Conservation (phyloP, 1,140 invertebrate species). For the Trichomalopsis sarcophagae region DNA sequence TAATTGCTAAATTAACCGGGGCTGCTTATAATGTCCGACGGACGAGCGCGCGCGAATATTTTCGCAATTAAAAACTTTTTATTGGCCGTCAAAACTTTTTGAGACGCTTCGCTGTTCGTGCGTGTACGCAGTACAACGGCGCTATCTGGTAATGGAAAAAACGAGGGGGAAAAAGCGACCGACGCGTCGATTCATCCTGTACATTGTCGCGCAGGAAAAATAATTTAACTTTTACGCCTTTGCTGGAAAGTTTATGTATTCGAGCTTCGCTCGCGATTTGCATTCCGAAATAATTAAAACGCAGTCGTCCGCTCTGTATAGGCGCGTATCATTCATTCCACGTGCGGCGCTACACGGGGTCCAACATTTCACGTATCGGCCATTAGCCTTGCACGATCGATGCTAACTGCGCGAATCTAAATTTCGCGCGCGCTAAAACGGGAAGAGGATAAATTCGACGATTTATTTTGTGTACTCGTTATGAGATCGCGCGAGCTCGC, state of each 20-base stretch:
- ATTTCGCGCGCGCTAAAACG: not conserved
- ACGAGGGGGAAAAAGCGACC: not conserved
- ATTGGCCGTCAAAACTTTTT: slow-evolving; percentile 33
- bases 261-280: not conserved
- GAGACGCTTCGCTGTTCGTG: not conserved
- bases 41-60: not conserved
- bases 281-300: not conserved
- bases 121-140: not conserved
- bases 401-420: not conserved
- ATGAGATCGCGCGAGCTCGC: too few relatives aligned
- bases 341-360: not conserved
- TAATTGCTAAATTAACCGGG: slow-evolving; percentile 4
- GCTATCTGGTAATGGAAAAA: not conserved
- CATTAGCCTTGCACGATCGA: not conserved
- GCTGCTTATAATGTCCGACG: not conserved
- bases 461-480: not conserved
- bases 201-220: slow-evolving; percentile 38
- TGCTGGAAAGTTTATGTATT: not conserved
- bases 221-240: slow-evolving; percentile 11
- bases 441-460: not conserved
- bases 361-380: not conserved
- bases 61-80: slow-evolving; percentile 32
- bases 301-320: not conserved
- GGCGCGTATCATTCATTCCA: not conserved
- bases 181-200: not conserved